Base-by-base conservation (phyloP, 92 coral and sea anemone species). In the Phenganax stokvisi region DNA sequence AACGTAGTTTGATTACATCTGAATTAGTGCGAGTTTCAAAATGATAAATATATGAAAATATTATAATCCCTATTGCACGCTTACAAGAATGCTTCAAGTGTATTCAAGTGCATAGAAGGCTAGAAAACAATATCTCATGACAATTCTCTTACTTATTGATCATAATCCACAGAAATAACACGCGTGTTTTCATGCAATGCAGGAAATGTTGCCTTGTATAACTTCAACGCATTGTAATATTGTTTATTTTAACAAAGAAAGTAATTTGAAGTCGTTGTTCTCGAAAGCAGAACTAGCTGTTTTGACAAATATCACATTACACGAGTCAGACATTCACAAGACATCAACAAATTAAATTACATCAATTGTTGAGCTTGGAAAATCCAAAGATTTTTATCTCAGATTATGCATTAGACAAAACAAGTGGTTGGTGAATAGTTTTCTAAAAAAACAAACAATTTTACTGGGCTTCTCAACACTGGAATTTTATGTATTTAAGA, bases 361-460 rank as follows among this genome's bases (percentile, higher is more conserved):
- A 61, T 61, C 67, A 61, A 28, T 13, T 68, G n/a, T 68, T 16
- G 47, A 28, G 11, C 73, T 68, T 68, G 73, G 73, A 29, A 68
- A 68, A 10, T 30, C 73, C 54, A 68, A 68, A 37, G 31, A 30
- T 37, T 68, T 68, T 68, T 37, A 68, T 17, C 20, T 30, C 7
- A 29, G 73, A 68, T 15, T 68, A 68, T 29, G 73, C 29, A 10
- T 29, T 37, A 30, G 73, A 68, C 20, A 15, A 30, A 37, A 53
- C 53, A 6, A 68, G 53, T 68, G 73, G 73, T 68, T 29, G 3
- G 73, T 64, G 70, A 20, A 30, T 30, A 53, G 29, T 68, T 68
- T 37, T 11, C 10, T 17, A 30, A 68, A 30, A 30, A 28, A 37
- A 37, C 47, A 37, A 37, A 37, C 47, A 37, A 37, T 37, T 37